Percentiles rank a stretch among this genome's conserved stretches.
Evolutionary conservation across 2,113 vertebrate genomes (phyloP).

Genomic region (Albula goreensis): DNA sequence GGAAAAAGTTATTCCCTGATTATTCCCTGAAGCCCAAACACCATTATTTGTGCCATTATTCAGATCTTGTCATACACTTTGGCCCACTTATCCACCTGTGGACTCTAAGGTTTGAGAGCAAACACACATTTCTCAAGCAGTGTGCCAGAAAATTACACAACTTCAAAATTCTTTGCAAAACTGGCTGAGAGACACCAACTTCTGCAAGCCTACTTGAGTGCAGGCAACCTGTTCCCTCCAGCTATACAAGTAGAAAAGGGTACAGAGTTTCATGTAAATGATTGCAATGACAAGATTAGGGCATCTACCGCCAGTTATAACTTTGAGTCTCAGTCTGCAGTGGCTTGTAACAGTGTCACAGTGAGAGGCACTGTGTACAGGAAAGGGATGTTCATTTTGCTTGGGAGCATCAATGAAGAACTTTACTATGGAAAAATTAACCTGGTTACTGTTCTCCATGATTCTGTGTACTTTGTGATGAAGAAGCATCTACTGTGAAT

Average conservation of each 20-base stretch:
- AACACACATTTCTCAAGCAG: not conserved
- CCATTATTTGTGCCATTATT: not conserved
- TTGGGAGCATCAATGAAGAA: slow-evolving; percentile 20
- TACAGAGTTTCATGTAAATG: slow-evolving; percentile 12
- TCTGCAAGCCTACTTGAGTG: no score
- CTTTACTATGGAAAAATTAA: slow-evolving; percentile 18
- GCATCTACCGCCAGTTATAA: not conserved
- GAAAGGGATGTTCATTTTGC: slow-evolving; percentile 22
- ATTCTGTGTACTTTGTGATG: slow-evolving; percentile 23
- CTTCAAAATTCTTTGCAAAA: slow-evolving; percentile 2
- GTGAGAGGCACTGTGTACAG: slow-evolving; percentile 20
- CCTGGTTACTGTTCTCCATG: slow-evolving; percentile 16
- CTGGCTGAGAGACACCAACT: slow-evolving; percentile 14
- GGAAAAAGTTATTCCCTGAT: slow-evolving; percentile 6
- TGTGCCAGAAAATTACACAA: no score
- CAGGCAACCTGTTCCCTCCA: not conserved
- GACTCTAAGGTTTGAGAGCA: not conserved
- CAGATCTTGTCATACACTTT: slow-evolving; percentile 1
- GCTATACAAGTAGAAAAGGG: not conserved
- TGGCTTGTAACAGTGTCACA: slow-evolving; percentile 23
- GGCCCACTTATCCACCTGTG: slow-evolving; percentile 24
- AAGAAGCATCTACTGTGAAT: slow-evolving; percentile 28
- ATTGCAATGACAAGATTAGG: slow-evolving; percentile 23
- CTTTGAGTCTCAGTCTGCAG: slow-evolving; percentile 5
- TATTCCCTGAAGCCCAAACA: slow-evolving; percentile 22